Evolutionary conservation across 2,888 invertebrate genomes (phyloP).

Genomic region (Hesperia comma): DNA sequence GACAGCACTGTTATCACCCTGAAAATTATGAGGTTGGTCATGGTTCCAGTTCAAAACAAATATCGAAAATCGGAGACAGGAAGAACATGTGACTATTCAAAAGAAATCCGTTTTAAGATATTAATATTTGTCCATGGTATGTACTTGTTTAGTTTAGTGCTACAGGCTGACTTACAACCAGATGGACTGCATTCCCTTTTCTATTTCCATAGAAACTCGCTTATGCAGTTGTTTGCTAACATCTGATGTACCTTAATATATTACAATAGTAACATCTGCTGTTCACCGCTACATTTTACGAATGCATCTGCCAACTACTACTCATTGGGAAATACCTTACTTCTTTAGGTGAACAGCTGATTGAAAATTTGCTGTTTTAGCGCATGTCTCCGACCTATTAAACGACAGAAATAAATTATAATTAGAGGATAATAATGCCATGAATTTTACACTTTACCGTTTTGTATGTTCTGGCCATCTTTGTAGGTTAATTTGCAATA

Average conservation of each 20-base stretch:
- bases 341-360: slow-evolving; percentile 4
- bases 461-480: not conserved
- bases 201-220: not conserved
- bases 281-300: slow-evolving; percentile 10
- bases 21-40: too few species aligned
- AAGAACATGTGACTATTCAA: too few species aligned
- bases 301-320: slow-evolving; percentile 11
- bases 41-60: too few species aligned
- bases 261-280: slow-evolving; percentile 22
- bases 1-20: too few species aligned
- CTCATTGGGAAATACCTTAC: slow-evolving; percentile 5
- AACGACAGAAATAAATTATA: not conserved
- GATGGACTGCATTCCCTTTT: not conserved
- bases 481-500: not conserved
- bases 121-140: not conserved
- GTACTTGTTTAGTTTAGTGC: too few species aligned
- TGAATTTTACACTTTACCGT: not conserved
- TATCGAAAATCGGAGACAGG: too few species aligned
- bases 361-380: slow-evolving; percentile 13
- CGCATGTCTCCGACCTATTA: slow-evolving; percentile 9
- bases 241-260: slow-evolving; percentile 1
- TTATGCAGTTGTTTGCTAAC: not conserved
- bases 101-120: too few species aligned
- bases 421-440: not conserved
- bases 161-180: too few species aligned